Evolutionary conservation across 2,797 vertebrate species (phyloP), one percentile per base, ranked within the genome.

Genomic region (Hyperoplus lanceolatus): DNA sequence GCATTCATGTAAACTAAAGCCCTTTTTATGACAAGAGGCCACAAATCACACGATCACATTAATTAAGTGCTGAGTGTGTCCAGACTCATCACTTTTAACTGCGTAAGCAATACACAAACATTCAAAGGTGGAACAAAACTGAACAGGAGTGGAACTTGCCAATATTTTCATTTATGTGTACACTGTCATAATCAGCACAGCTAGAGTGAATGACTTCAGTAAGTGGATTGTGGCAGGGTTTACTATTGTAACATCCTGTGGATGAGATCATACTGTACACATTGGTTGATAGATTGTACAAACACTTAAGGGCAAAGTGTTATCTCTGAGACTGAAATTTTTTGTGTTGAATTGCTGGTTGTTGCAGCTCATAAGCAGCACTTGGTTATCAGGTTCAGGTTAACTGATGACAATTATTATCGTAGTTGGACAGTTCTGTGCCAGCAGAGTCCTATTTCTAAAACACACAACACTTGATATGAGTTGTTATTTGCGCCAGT

Each of bases 341-440:
- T 90, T 81, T 85, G 88, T 87, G 84, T 93, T 80, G 76, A 81
- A 72, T 91, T 94, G 93, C 93, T 95, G 92, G 92, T 92, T 89
- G 86, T 90, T 92, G 83, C 88, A 95, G 93, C 91, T 90, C 81
- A 87, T 93, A 91, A 93, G 93, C 93, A 93, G 91, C 94, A 93
- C 91, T 93, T 90, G 72, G 81, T 90, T 89, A 83, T 92, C 79
- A 91, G 29, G 77, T 91, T 93, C 79, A 82, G 84, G 79, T 85
- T 87, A 73, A 77, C 57, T 73, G 77, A 82, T 80, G 69, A 42
- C 63, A 61, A 48, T 55, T 77, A 69, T 78, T 50, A 80, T 79
- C 73, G 60, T 54, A 81, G 41, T 57, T 86, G 85, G 65, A 88
- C 80, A 68, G 70, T 91, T 93, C 86, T 91, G 87, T 90, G 73